A percentile compares a stretch with the other conserved stretches of the same genome.
Evolutionary conservation across 2,113 vertebrate genomes (phyloP).

Genomic region (Odobenus rosmarus): DNA sequence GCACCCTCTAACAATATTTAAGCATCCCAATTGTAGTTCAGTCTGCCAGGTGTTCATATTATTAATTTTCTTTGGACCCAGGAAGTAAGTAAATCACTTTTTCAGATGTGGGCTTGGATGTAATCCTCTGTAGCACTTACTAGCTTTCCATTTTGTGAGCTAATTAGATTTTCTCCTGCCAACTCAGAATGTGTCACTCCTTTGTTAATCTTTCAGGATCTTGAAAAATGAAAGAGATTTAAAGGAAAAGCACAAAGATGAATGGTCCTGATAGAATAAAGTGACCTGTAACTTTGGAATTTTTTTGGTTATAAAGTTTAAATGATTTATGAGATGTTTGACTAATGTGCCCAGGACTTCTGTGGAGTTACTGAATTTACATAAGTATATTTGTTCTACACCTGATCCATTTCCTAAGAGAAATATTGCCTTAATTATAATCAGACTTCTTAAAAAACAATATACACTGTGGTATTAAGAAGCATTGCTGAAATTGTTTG

Average conservation of each 20-base stretch:
- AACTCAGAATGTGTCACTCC: background rate
- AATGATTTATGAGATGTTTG: background rate
- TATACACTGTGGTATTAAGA: background rate
- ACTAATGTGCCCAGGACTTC: background rate
- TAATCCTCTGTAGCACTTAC: background rate
- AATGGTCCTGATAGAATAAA: background rate
- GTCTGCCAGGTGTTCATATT: background rate
- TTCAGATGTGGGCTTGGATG: background rate
- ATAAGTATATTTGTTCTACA: background rate
- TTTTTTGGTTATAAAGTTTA: background rate
- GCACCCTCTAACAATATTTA: background rate
- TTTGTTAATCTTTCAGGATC: slow-evolving; percentile 1
- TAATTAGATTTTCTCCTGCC: background rate
- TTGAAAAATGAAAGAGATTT: background rate
- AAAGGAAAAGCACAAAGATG: background rate
- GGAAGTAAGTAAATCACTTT: background rate
- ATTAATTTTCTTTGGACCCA: background rate
- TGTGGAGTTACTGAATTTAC: background rate
- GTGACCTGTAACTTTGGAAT: background rate
- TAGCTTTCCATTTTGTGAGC: background rate
- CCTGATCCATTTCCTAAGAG: background rate
- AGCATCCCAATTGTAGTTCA: background rate
- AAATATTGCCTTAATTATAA: slow-evolving; percentile 6
- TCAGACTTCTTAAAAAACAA: background rate
- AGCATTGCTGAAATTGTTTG: background rate